A percentile compares a stretch with the other conserved stretches of the same genome.
phyloP scores from a whole-genome alignment of 2,113 vertebrate species.

The Scytalopus superciliaris region DNA sequence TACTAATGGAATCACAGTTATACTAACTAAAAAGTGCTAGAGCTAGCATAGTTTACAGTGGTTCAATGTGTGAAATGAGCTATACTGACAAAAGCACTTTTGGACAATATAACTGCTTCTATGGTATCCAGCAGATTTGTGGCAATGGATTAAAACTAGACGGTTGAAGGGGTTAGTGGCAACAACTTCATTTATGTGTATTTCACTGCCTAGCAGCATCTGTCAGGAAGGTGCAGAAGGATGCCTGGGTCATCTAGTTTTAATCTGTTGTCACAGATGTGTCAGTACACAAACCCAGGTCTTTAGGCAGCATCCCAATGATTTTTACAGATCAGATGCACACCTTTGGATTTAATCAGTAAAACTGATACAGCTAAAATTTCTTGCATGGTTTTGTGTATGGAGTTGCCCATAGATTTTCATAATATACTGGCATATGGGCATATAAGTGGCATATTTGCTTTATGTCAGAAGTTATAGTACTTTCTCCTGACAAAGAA shows the following conservation, averaged over 20 bases:
- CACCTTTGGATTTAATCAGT: not conserved
- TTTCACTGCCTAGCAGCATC: not conserved
- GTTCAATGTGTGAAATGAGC: conserved; percentile 37
- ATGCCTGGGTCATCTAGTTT: not conserved
- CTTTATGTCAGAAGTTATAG: not conserved
- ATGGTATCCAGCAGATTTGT: conserved; percentile 31
- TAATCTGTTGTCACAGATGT: not conserved
- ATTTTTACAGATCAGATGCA: not conserved
- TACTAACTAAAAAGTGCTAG: conserved; percentile 49
- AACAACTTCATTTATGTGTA: not conserved
- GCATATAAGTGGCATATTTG: not conserved
- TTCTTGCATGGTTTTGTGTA: not conserved
- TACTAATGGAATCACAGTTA: conserved; percentile 39
- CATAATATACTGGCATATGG: not conserved
- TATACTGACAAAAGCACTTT: conserved; percentile 52
- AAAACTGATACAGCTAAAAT: not conserved
- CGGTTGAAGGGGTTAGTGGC: not conserved
- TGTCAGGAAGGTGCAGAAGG: not conserved
- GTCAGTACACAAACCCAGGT: not conserved
- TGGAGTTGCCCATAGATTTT: not conserved
- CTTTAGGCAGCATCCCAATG: not conserved
- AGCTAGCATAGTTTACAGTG: conserved; percentile 14
- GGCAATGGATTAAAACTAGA: conserved; percentile 21
- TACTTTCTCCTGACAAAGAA: not conserved
- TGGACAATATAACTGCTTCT: conserved; percentile 43